Conservation (phyloP, 2,888 invertebrate species). For the Lochmaea capreae region DNA sequence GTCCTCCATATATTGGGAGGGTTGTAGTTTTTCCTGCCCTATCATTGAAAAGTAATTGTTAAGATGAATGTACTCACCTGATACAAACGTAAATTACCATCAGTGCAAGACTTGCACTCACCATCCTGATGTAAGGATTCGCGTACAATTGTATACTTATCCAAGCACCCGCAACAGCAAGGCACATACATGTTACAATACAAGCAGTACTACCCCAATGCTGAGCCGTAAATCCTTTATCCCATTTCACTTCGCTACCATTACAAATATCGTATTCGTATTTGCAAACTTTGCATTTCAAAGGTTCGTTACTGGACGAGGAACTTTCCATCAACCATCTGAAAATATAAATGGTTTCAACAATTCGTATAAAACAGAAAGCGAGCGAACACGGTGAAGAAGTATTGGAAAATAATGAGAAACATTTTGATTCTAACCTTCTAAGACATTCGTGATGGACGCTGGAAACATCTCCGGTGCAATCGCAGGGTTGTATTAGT, state of each 20-base stretch:
- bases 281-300: constrained; percentile 86
- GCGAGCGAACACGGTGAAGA: no score
- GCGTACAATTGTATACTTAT: constrained; percentile 82
- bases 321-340: constrained; percentile 85
- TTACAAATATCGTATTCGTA: constrained; percentile 84
- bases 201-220: constrained; percentile 88
- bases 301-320: constrained; percentile 54
- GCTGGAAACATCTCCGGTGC: constrained; percentile 91
- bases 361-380: background rate
- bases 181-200: constrained; percentile 82
- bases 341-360: constrained; percentile 20
- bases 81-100: constrained; percentile 87
- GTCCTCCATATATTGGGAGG: no score
- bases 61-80: constrained; percentile 68
- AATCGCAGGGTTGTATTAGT: constrained; percentile 89
- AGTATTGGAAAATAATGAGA: no score
- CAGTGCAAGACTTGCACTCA: constrained; percentile 84
- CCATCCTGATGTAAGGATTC: constrained; percentile 81
- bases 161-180: constrained; percentile 83
- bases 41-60: background rate
- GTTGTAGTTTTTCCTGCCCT: no score
- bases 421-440: constrained; percentile 61
- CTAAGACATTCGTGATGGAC: constrained; percentile 93
- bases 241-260: constrained; percentile 84
- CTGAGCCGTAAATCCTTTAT: constrained; percentile 82